A percentile compares a stretch with the other conserved stretches of the same genome.
These are phyloP conservation scores for Antheraea mylitta DNA, from an alignment of 1,140 invertebrate genomes.

Conservation along the genomic window DNA sequence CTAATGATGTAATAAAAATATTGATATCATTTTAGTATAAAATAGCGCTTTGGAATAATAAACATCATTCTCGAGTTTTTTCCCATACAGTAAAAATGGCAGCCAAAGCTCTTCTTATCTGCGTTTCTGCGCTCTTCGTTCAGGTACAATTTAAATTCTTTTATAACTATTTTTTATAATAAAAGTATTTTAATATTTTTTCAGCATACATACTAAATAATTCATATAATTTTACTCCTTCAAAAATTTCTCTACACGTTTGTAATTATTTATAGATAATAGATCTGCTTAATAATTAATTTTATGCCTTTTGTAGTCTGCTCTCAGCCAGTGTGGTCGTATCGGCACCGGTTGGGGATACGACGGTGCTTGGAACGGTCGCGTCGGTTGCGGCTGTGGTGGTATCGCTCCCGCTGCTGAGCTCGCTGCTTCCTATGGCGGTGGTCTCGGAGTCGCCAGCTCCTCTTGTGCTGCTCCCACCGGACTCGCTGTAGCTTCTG, in stretches of 20 bases:
- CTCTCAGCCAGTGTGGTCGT: conserved; percentile 9
- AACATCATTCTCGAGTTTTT: conserved; percentile 3
- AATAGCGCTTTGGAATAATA: not conserved
- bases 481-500: too few species aligned
- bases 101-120: not conserved
- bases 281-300: not conserved
- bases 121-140: conserved; percentile 10
- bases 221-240: too few species aligned
- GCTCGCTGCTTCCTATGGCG: too few species aligned
- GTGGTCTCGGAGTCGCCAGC: too few species aligned
- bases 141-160: not conserved
- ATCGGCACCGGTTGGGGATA: conserved; percentile 11
- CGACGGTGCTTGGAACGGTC: not conserved
- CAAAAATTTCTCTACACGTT: too few species aligned
- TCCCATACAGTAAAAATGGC: not conserved
- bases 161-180: too few species aligned
- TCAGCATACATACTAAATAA: too few species aligned
- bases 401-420: conserved; percentile 1
- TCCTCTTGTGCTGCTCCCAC: too few species aligned
- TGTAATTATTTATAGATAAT: not conserved
- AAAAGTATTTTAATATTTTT: too few species aligned
- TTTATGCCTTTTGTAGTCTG: not conserved
- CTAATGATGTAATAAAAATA: not conserved
- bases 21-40: not conserved
- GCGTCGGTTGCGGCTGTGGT: not conserved